phyloP scores from a whole-genome alignment of 2,113 vertebrate species.

The Progne subis region DNA sequence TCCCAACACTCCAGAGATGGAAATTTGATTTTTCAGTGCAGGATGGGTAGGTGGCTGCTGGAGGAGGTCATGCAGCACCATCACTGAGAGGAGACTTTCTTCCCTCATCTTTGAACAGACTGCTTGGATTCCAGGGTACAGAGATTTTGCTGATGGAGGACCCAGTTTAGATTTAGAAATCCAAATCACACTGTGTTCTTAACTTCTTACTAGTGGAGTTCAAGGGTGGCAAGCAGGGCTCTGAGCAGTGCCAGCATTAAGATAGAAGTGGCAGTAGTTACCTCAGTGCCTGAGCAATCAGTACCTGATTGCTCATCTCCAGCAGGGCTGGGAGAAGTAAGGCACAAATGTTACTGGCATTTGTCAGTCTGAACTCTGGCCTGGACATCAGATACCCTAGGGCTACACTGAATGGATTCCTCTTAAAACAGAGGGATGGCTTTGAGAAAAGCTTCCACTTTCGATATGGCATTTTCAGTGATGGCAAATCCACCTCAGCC shows the following conservation, averaged over 20 bases:
- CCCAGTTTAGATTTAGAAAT: background rate
- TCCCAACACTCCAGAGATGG: background rate
- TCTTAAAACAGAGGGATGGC: background rate
- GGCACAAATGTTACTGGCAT: background rate
- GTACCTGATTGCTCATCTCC: background rate
- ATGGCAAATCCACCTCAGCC: background rate
- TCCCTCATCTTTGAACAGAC: background rate
- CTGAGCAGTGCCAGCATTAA: background rate
- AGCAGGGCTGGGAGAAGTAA: background rate
- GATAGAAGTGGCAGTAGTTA: background rate
- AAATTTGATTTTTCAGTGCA: background rate
- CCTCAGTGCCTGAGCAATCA: background rate
- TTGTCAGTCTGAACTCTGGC: background rate
- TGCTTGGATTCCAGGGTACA: background rate
- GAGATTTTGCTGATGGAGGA: background rate
- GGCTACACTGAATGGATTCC: background rate
- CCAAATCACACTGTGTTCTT: background rate
- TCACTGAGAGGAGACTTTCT: background rate
- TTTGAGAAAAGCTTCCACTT: background rate
- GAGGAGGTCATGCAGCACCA: background rate
- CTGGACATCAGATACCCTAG: background rate
- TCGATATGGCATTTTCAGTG: background rate
- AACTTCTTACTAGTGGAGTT: background rate
- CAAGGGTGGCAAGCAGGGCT: background rate
- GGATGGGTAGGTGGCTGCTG: background rate